phyloP scores from a whole-genome alignment of 1,140 invertebrate genomes.

The Cheumatopsyche charites region DNA sequence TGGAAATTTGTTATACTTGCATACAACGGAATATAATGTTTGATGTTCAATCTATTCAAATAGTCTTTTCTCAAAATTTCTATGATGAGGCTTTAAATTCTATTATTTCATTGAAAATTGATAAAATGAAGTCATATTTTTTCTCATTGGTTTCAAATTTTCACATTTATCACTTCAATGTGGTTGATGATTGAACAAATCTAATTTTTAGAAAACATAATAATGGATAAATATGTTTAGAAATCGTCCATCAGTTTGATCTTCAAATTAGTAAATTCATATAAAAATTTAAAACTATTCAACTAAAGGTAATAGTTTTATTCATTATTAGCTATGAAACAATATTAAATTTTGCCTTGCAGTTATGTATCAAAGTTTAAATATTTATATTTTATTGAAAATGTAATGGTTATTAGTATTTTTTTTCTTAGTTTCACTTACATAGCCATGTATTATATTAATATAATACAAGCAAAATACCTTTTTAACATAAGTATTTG shows the following conservation, averaged over 20 bases:
- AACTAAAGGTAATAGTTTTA: neutral
- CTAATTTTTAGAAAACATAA: too few species aligned
- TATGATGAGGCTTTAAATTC: neutral
- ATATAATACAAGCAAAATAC: too few species aligned
- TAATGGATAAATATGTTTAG: too few species aligned
- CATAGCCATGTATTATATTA: neutral
- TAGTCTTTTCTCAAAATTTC: constrained; percentile 1
- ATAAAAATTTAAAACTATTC: neutral
- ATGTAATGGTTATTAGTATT: neutral
- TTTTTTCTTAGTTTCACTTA: neutral
- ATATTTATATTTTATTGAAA: neutral
- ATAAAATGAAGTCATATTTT: neutral
- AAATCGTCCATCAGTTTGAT: neutral
- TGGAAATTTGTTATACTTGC: constrained; percentile 23
- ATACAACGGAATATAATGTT: neutral
- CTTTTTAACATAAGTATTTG: constrained; percentile 14
- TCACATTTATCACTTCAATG: too few species aligned
- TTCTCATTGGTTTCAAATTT: too few species aligned
- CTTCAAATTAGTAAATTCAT: neutral
- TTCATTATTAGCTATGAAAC: neutral
- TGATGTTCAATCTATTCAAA: neutral
- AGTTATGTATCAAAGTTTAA: neutral
- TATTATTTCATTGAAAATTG: neutral
- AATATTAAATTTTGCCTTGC: constrained; percentile 13
- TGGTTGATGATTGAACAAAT: too few species aligned